A percentile compares a stretch with the other conserved stretches of the same genome.
Evolutionary conservation across 2,888 invertebrate genomes (phyloP).

Genomic region (Autographa gamma): DNA sequence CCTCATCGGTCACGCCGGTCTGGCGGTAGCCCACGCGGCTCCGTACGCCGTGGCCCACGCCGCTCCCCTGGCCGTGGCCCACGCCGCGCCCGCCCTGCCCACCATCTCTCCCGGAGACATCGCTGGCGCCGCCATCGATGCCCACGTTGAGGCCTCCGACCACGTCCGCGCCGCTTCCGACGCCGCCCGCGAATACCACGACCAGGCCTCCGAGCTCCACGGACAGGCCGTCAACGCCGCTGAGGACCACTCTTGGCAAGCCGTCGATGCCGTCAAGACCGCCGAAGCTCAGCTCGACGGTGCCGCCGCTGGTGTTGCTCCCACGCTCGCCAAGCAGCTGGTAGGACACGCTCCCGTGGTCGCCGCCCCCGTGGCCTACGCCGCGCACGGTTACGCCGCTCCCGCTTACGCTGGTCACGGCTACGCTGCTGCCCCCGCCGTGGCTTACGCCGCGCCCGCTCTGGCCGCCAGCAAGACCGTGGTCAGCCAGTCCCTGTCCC

Average conservation of each 20-base stretch:
- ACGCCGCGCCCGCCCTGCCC: conserved; percentile 73
- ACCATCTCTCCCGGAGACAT: conserved; percentile 85
- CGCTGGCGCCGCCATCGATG: conserved; percentile 83
- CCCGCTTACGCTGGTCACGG: conserved; percentile 59
- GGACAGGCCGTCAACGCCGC: conserved; percentile 85
- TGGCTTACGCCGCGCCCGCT: conserved; percentile 63
- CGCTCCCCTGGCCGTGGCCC: conserved; percentile 68
- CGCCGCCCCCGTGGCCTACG: conserved; percentile 54
- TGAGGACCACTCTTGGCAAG: conserved; percentile 85
- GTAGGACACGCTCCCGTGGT: conserved; percentile 74
- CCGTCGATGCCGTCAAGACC: conserved; percentile 84
- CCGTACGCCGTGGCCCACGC: conserved; percentile 61
- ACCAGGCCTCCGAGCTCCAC: conserved; percentile 84
- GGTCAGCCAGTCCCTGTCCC: conserved; percentile 77
- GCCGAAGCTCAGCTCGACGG: conserved; percentile 83
- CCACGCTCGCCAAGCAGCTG: conserved; percentile 82
- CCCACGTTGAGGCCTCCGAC: conserved; percentile 83
- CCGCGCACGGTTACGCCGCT: conserved; percentile 52
- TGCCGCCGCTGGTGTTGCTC: conserved; percentile 84
- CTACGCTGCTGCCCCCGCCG: conserved; percentile 56
- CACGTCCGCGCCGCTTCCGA: conserved; percentile 84
- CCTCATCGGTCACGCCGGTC: conserved; percentile 61
- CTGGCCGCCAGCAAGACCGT: conserved; percentile 74
- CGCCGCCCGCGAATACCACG: conserved; percentile 81
- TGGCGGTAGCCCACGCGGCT: conserved; percentile 67